Evolutionary conservation across 2,113 vertebrate genomes (phyloP), one percentile per base, ranked within the genome.

Genomic region (Rallus limicola): DNA sequence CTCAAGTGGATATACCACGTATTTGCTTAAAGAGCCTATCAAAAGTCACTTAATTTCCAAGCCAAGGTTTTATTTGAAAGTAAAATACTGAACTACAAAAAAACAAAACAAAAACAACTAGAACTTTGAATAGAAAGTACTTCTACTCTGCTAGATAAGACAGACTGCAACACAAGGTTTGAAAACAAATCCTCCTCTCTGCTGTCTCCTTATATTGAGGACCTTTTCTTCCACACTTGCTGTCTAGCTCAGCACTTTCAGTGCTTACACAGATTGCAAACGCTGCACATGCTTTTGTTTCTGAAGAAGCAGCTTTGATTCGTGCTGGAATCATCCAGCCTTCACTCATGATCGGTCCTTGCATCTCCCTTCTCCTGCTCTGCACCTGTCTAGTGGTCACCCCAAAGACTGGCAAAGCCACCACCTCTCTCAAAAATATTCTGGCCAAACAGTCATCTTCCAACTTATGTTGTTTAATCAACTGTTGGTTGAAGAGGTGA

Each of bases 271-370:
- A 77, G 26, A 25, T 26, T 81, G 26, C 3, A 69, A 86, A 52
- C 11, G 33, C 23, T n/a, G 8, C 26, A 38, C 0, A 1, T 9
- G 23, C 2, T 17, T 13, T 42, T 63, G 4, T 70, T 69, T 87
- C 36, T 91, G 31, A 83, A 76, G 33, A 52, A 46, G 14, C 7
- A 5, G 3, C 2, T 82, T 85, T 79, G 3, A 2, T 56, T 16
- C 62, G 48, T 77, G 11, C 33, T 33, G 33, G 42, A 83, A 42
- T 77, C 25, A 8, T 83, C 15, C 34, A 82, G 7, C 3, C 17
- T 72, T 23, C 0, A 0, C 9, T 75, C 4, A 1, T 70, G 26
- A 71, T 5, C 0, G 3, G 7, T 59, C 8, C 25, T 77, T 64
- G 8, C 11, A n/a, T 26, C 38, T 69, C 36, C 34, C 13, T 38